A percentile compares a stretch with the other conserved stretches of the same genome.
Evolutionary conservation across 2,888 invertebrate species (phyloP).

Genomic region (Drosophila birchii): DNA sequence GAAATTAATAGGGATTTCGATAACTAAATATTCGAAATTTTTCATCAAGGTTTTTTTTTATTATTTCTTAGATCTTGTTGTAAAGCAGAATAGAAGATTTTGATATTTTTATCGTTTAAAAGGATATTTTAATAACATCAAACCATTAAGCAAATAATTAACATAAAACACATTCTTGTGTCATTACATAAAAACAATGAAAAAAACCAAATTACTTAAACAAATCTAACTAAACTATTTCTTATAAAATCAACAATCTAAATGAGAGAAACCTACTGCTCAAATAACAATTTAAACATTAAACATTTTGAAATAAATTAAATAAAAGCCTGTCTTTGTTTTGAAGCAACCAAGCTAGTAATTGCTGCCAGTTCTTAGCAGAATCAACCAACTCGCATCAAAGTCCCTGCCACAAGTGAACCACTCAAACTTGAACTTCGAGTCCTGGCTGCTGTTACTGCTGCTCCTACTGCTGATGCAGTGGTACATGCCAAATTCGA

Average conservation of each 20-base stretch:
- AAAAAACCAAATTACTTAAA: neutral
- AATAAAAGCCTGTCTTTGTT: neutral
- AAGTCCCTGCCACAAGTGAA: conserved; percentile 17
- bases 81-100: no score
- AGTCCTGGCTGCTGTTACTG: neutral
- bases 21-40: no score
- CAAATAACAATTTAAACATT: neutral
- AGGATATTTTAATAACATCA: neutral
- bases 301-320: neutral
- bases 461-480: conserved; percentile 4
- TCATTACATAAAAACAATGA: neutral
- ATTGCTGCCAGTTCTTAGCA: conserved; percentile 6
- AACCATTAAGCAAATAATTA: no score
- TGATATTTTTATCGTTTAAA: neutral
- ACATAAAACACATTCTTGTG: neutral
- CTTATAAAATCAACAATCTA: no score
- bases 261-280: no score
- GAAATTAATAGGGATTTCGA: no score
- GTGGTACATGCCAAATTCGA: conserved; percentile 18
- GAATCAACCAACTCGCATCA: neutral
- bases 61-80: no score
- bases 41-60: no score
- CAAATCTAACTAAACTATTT: neutral
- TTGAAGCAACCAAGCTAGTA: neutral
- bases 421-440: conserved; percentile 37